Evolutionary conservation across 2,888 invertebrate genomes (phyloP).

Genomic region (Rhodophaea formosa): DNA sequence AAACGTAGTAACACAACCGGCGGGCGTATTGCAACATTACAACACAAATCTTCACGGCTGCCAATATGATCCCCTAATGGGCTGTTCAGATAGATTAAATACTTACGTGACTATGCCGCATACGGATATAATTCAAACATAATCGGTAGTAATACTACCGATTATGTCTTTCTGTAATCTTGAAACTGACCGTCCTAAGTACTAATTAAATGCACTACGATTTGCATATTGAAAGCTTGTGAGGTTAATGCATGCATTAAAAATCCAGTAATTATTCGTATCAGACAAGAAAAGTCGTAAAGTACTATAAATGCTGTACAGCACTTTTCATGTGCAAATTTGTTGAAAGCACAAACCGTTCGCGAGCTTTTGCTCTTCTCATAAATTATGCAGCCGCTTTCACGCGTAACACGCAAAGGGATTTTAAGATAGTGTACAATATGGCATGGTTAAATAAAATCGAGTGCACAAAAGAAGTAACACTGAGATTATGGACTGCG

Average conservation of each 20-base stretch:
- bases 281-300: slow-evolving; percentile 46
- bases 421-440: slow-evolving; percentile 31
- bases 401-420: slow-evolving; percentile 56
- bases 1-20: slow-evolving; percentile 2
- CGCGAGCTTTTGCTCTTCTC: slow-evolving; percentile 53
- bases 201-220: slow-evolving; percentile 30
- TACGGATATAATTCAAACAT: neutral
- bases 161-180: neutral
- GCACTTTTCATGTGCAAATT: slow-evolving; percentile 44
- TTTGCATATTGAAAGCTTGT: slow-evolving; percentile 55
- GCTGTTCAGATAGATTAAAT: neutral
- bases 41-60: slow-evolving; percentile 1
- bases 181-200: slow-evolving; percentile 11
- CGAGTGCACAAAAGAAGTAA: neutral
- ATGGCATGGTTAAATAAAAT: neutral
- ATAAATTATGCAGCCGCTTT: slow-evolving; percentile 72
- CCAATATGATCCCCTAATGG: neutral
- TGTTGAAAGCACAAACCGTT: slow-evolving; percentile 47
- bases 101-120: neutral
- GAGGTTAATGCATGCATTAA: slow-evolving; percentile 45
- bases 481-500: neutral
- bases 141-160: too few relatives aligned
- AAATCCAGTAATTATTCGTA: slow-evolving; percentile 41
- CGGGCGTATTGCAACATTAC: slow-evolving; percentile 4
- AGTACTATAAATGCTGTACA: slow-evolving; percentile 61